Conservation (phyloP, 1,140 invertebrate genomes). For the Vanessa tameamea region DNA sequence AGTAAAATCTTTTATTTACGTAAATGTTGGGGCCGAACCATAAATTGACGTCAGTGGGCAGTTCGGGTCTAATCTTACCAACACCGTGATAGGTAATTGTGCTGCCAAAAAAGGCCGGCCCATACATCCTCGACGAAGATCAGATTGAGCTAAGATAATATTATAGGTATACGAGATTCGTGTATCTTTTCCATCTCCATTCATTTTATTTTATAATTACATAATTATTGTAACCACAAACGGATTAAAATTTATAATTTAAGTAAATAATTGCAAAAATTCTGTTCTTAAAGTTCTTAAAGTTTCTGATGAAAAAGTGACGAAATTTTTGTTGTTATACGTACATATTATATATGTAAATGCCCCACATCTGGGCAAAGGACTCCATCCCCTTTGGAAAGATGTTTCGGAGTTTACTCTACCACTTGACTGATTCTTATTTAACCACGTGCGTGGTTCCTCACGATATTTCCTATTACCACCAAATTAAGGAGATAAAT, state of each 20-base stretch:
- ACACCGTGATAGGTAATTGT: conserved; percentile 30
- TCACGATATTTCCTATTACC: too few relatives aligned
- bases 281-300: too few relatives aligned
- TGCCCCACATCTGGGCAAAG: too few relatives aligned
- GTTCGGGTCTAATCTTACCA: conserved; percentile 7
- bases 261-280: too few relatives aligned
- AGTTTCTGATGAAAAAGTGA: too few relatives aligned
- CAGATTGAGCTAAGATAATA: conserved; percentile 6
- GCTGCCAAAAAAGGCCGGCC: conserved; percentile 32
- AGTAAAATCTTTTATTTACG: conserved; percentile 8
- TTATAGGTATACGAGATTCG: neutral
- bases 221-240: neutral
- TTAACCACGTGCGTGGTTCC: too few relatives aligned
- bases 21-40: conserved; percentile 11
- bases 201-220: neutral
- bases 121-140: conserved; percentile 35
- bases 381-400: too few relatives aligned
- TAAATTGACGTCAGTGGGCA: conserved; percentile 22
- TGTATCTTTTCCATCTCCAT: conserved; percentile 2
- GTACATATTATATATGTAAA: too few relatives aligned
- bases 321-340: too few relatives aligned
- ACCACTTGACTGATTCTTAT: too few relatives aligned
- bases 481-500: too few relatives aligned
- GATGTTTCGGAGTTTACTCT: too few relatives aligned
- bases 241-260: neutral